phyloP scores from a whole-genome alignment of 2,888 invertebrate genomes.

The Drosophila nr. fundita region DNA sequence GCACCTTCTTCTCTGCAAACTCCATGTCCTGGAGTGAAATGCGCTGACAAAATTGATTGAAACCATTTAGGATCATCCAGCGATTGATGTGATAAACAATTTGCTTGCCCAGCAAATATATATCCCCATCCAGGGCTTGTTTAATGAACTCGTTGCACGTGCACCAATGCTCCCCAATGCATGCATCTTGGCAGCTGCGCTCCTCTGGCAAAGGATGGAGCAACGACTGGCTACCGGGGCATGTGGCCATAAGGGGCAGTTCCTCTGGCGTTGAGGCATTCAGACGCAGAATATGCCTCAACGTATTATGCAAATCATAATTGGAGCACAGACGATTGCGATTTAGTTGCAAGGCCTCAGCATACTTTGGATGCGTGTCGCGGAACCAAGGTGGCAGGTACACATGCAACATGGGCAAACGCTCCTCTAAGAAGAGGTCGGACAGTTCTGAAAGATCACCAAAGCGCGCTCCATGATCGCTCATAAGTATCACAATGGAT shows the following conservation, averaged over 20 bases:
- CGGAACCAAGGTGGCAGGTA: constrained; percentile 88
- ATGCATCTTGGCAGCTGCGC: constrained; percentile 88
- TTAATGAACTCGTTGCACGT: constrained; percentile 87
- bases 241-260: constrained; percentile 85
- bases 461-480: constrained; percentile 91
- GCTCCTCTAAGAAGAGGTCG: constrained; percentile 90
- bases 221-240: constrained; percentile 87
- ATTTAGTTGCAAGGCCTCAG: constrained; percentile 86
- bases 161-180: constrained; percentile 89
- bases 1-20: constrained; percentile 28
- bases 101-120: constrained; percentile 76
- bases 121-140: constrained; percentile 76
- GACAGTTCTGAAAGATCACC: constrained; percentile 88
- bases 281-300: constrained; percentile 87
- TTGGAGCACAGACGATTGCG: constrained; percentile 88
- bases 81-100: constrained; percentile 59
- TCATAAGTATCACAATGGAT: constrained; percentile 89
- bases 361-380: constrained; percentile 85
- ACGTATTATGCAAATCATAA: constrained; percentile 89
- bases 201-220: constrained; percentile 86
- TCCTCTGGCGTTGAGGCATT: constrained; percentile 61
- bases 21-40: constrained; percentile 41
- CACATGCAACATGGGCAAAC: constrained; percentile 90
- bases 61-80: constrained; percentile 32
- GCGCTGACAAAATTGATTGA: constrained; percentile 41